These are phyloP conservation scores for Smutsia gigantea DNA, from an alignment of 2,797 vertebrate genomes.

Conservation along the genomic window DNA sequence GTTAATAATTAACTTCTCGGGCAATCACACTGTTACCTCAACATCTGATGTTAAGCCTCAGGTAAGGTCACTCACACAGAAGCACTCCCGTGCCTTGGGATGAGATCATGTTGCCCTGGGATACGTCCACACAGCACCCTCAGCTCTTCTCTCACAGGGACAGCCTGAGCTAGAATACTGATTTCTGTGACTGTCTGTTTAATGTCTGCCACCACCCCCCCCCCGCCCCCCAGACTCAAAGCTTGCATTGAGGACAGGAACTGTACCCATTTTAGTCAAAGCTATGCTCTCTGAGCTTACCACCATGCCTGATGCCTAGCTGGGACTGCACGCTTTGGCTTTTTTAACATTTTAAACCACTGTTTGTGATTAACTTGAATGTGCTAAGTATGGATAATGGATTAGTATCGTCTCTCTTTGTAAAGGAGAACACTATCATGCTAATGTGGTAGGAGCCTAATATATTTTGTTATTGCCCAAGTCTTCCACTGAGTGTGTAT, in stretches of 20 bases:
- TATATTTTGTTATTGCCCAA: not conserved
- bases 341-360: not conserved
- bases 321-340: not conserved
- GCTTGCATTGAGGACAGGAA: not conserved
- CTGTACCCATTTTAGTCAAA: not conserved
- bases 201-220: not conserved
- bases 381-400: not conserved
- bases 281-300: not conserved
- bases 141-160: not conserved
- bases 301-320: not conserved
- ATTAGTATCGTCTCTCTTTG: not conserved
- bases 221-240: not conserved
- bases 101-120: not conserved
- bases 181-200: not conserved
- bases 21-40: not conserved
- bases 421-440: not conserved
- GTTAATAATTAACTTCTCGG: not conserved
- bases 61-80: not conserved
- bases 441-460: not conserved
- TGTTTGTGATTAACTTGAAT: not conserved
- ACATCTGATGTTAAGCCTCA: not conserved
- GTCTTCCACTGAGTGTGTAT: not conserved
- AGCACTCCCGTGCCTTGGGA: not conserved
- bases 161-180: not conserved
- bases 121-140: not conserved